A percentile compares a stretch with the other conserved stretches of the same genome.
These are phyloP conservation scores for Pseudochirops corinnae DNA, from an alignment of 2,797 vertebrate species.

Conservation along the genomic window DNA sequence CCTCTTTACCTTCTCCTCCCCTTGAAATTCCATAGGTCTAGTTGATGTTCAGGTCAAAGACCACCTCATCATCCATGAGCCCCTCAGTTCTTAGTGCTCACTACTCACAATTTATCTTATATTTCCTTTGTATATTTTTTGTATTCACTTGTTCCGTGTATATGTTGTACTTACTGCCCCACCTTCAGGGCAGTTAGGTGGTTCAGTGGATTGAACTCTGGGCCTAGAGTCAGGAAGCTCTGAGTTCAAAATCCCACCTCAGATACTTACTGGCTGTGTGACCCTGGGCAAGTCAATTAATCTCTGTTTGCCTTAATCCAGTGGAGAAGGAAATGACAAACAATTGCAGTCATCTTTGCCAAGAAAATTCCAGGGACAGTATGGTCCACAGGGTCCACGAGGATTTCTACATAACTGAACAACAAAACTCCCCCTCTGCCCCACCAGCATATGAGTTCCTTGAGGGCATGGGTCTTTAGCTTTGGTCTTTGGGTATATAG, in stretches of 20 bases:
- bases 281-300: background rate
- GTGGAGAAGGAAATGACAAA: background rate
- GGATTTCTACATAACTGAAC: background rate
- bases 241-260: background rate
- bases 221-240: background rate
- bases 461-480: background rate
- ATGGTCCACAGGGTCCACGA: background rate
- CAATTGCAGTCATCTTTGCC: background rate
- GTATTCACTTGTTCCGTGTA: background rate
- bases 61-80: background rate
- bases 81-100: background rate
- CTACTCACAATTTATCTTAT: background rate
- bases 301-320: background rate
- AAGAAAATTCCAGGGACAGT: background rate
- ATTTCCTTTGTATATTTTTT: background rate
- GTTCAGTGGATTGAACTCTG: background rate
- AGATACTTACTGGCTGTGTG: background rate
- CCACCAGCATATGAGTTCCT: background rate
- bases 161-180: background rate
- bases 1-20: background rate
- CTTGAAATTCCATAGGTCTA: background rate
- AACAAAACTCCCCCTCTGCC: background rate
- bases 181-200: background rate
- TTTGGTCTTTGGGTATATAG: background rate
- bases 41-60: background rate